Conservation (phyloP, 2,888 invertebrate species). For the Dascillus cervinus region DNA sequence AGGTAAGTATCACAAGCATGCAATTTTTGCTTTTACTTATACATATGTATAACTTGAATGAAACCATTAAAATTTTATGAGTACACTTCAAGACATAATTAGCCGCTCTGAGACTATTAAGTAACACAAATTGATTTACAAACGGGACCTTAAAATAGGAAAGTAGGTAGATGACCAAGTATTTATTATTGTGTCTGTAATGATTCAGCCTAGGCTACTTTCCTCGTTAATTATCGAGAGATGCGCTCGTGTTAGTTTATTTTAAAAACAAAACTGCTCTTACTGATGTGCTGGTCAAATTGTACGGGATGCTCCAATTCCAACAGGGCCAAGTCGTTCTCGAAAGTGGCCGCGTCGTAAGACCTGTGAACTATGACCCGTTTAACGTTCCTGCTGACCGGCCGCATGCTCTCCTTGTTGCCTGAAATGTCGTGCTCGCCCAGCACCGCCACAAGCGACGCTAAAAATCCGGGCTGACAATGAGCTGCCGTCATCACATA, state of each 20-base stretch:
- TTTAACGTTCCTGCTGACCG: slow-evolving; percentile 74
- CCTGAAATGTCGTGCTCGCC: slow-evolving; percentile 88
- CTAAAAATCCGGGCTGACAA: slow-evolving; percentile 90
- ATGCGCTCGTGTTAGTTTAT: too few relatives aligned
- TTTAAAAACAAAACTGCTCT: slow-evolving; percentile 22
- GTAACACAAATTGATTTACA: too few relatives aligned
- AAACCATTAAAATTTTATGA: too few relatives aligned
- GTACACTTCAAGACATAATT: too few relatives aligned
- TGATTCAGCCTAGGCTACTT: slow-evolving; percentile 1
- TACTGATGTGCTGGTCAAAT: slow-evolving; percentile 78
- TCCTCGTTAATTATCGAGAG: neutral
- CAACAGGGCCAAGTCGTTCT: slow-evolving; percentile 81
- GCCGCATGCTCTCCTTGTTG: slow-evolving; percentile 68
- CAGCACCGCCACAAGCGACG: slow-evolving; percentile 82
- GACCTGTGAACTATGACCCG: slow-evolving; percentile 82
- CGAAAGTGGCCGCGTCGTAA: slow-evolving; percentile 85
- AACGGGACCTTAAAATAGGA: too few relatives aligned
- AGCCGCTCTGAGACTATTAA: too few relatives aligned
- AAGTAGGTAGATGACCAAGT: slow-evolving; percentile 11
- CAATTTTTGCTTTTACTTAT: too few relatives aligned
- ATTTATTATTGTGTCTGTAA: too few relatives aligned
- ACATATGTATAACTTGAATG: too few relatives aligned
- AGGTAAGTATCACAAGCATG: too few relatives aligned
- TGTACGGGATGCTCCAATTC: slow-evolving; percentile 77
- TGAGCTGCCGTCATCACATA: slow-evolving; percentile 90